phyloP scores from a whole-genome alignment of 2,797 vertebrate genomes.

The Tolypeutes matacus region DNA sequence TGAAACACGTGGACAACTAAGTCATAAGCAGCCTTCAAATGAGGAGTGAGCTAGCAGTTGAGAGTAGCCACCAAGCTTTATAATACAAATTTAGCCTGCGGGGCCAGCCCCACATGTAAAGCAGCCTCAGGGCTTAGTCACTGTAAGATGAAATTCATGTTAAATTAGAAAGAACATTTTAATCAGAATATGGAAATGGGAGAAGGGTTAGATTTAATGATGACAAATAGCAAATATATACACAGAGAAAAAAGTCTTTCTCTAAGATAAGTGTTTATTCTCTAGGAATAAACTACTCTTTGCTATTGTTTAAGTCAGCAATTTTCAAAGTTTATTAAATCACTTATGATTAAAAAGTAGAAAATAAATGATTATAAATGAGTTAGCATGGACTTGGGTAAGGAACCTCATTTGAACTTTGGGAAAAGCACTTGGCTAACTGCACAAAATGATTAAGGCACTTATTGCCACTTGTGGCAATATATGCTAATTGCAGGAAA shows the following conservation, averaged over 20 bases:
- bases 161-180: constrained; percentile 40
- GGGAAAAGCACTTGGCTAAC: neutral
- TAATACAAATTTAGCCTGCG: neutral
- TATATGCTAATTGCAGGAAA: constrained; percentile 54
- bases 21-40: neutral
- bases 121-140: neutral
- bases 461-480: neutral
- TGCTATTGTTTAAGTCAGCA: constrained; percentile 34
- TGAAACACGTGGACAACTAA: neutral
- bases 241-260: neutral
- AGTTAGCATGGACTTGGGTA: neutral
- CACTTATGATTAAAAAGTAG: constrained; percentile 29
- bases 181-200: neutral
- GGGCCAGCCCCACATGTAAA: neutral
- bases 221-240: neutral
- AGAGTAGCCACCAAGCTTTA: neutral
- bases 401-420: constrained; percentile 33
- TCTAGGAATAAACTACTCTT: constrained; percentile 35
- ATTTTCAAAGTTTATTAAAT: constrained; percentile 3
- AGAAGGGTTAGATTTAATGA: constrained; percentile 43
- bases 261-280: constrained; percentile 10
- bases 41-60: neutral
- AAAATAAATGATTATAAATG: constrained; percentile 44
- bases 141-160: neutral
- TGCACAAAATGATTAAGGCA: neutral